Evolutionary conservation across 2,113 vertebrate genomes (phyloP), one percentile per base, ranked within the genome.

Genomic region (Cyphomyrus discorhynchus): DNA sequence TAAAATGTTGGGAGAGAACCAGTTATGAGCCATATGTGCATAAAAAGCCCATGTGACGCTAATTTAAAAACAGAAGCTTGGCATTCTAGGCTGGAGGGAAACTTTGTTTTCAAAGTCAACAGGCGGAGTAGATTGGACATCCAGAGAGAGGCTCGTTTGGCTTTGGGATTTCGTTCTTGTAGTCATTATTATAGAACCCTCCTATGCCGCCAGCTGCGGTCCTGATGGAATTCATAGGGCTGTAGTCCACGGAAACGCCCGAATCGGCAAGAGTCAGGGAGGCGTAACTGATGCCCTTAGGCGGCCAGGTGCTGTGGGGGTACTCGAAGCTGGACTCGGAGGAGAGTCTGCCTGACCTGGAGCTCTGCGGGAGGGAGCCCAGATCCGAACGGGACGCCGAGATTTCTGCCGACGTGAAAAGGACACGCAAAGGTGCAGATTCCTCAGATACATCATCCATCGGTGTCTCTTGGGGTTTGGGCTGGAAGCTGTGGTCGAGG

Each of bases 231-330:
- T 89, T 95, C 92, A 95, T 95, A 0, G 95, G 95, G 90, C 96
- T 97, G 89, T 96, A 97, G 91, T 97, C 96, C 90, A 97, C 95
- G 1, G 96, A 97, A 50, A 97, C 96, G 0, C 97, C 96, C 0
- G 97, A 97, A 90, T 97, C 96, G 0, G 96, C 96, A 24, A 96
- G 96, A 50, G 96, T 92, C 91, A 97, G 96, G 92, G 97, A 97
- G 52, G 95, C 92, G 91, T 96, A 97, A 87, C 93, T 94, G 0
- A 92, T 92, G 70, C 91, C 92, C 9, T 96, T 95, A 15, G 94
- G 88, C 7, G 93, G 92, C 89, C 96, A 96, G 13, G 87, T 91
- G 3, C 93, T 90, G 10, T 96, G 95, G 3, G 96, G 96, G 89
- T 96, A 96, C 90, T 98, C 97, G 13, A 97, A 96, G 91, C 96